A percentile compares a stretch with the other conserved stretches of the same genome.
phyloP scores from a whole-genome alignment of 2,797 vertebrate genomes.

The Macropodus opercularis region DNA sequence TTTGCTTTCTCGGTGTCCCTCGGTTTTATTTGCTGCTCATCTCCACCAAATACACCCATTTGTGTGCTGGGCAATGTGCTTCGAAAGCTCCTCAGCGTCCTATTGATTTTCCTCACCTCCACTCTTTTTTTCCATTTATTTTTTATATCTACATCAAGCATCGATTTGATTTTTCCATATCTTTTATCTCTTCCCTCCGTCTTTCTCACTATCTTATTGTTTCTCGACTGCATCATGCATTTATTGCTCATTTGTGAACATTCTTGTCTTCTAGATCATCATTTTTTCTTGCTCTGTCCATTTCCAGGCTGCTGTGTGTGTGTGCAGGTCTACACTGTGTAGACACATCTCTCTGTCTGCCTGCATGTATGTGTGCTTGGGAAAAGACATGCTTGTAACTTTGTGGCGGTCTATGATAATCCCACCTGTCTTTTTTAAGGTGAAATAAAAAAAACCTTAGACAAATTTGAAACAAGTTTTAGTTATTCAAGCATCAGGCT shows the following conservation, averaged over 20 bases:
- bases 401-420: constrained; percentile 65
- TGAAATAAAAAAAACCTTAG: background rate
- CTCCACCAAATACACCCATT: constrained; percentile 59
- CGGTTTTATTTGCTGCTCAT: constrained; percentile 65
- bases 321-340: constrained; percentile 48
- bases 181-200: constrained; percentile 42
- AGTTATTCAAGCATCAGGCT: background rate
- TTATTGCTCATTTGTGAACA: constrained; percentile 57
- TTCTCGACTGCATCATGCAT: constrained; percentile 36
- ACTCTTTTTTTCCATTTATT: constrained; percentile 19
- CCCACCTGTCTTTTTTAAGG: no score
- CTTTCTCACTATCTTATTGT: constrained; percentile 29
- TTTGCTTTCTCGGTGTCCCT: constrained; percentile 50
- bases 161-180: constrained; percentile 60
- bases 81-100: constrained; percentile 61
- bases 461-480: background rate
- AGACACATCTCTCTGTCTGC: constrained; percentile 47
- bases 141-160: constrained; percentile 55
- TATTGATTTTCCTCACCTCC: constrained; percentile 64
- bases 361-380: constrained; percentile 56
- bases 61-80: constrained; percentile 56
- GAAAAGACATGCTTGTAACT: constrained; percentile 75
- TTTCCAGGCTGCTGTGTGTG: constrained; percentile 54
- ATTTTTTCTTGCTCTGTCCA: constrained; percentile 33
- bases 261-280: constrained; percentile 23